Percentiles rank a stretch among this genome's conserved stretches.
Conservation (phyloP, 2,113 vertebrate genomes). For the Shinisaurus crocodilurus region DNA sequence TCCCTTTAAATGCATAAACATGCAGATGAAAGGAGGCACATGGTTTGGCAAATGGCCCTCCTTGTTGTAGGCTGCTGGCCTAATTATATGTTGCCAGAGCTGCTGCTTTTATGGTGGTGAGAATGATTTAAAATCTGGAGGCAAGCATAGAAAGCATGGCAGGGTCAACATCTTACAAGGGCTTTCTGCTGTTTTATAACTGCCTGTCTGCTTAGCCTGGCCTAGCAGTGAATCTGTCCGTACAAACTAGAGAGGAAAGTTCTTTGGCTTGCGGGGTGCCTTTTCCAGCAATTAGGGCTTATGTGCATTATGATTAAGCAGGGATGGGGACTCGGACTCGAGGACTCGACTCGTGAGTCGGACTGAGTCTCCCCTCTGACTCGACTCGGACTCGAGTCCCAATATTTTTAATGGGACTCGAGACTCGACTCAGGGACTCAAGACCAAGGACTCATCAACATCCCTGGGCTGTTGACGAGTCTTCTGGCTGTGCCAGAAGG, state of each 20-base stretch:
- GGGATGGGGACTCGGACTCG: too few relatives aligned
- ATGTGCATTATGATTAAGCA: not conserved
- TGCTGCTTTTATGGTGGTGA: slow-evolving; percentile 68
- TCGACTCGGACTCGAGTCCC: too few relatives aligned
- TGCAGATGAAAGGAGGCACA: slow-evolving; percentile 71
- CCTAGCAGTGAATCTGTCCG: slow-evolving; percentile 54
- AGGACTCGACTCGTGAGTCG: too few relatives aligned
- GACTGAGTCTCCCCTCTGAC: too few relatives aligned
- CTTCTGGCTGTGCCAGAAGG: too few relatives aligned
- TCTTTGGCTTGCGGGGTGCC: slow-evolving; percentile 54
- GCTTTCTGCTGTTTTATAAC: slow-evolving; percentile 66
- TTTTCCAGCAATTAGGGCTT: slow-evolving; percentile 48
- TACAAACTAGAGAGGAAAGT: slow-evolving; percentile 48
- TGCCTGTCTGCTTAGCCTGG: slow-evolving; percentile 60
- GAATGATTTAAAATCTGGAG: slow-evolving; percentile 69
- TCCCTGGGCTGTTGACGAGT: too few relatives aligned
- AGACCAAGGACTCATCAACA: too few relatives aligned
- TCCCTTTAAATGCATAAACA: slow-evolving; percentile 69
- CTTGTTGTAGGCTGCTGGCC: slow-evolving; percentile 62
- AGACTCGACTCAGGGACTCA: too few relatives aligned
- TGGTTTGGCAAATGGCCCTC: slow-evolving; percentile 68
- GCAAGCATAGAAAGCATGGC: slow-evolving; percentile 61
- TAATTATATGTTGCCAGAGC: slow-evolving; percentile 72
- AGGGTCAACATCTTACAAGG: slow-evolving; percentile 47
- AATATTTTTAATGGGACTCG: too few relatives aligned